Conservation (phyloP, 1,140 invertebrate genomes). For the Neuroterus valhalla region DNA sequence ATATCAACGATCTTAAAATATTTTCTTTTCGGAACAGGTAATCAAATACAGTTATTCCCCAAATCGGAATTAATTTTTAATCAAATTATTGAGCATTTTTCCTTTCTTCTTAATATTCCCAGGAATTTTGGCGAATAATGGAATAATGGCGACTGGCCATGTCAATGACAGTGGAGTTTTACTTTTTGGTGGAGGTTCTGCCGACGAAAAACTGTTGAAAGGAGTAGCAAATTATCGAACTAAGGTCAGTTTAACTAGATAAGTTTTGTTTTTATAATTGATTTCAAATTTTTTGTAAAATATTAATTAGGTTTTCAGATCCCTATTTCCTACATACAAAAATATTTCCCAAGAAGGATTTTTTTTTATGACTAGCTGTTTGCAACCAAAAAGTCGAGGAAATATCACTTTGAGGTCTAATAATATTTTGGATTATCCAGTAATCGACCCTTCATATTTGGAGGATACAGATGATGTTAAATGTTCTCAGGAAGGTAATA, state of each 20-base stretch:
- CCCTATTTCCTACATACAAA: constrained; percentile 79
- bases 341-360: constrained; percentile 81
- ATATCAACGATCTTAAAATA: constrained; percentile 78
- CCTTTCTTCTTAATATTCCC: not conserved
- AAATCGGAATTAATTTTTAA: not conserved
- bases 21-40: constrained; percentile 78
- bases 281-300: constrained; percentile 34
- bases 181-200: constrained; percentile 81
- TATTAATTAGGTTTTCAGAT: constrained; percentile 77
- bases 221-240: constrained; percentile 81
- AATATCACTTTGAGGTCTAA: constrained; percentile 75
- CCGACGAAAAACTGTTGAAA: constrained; percentile 80
- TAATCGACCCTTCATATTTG: constrained; percentile 87
- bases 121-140: constrained; percentile 77
- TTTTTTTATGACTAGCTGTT: constrained; percentile 79
- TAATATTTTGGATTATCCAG: constrained; percentile 79
- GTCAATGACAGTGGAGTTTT: constrained; percentile 76
- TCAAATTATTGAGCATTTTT: not conserved
- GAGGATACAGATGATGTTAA: constrained; percentile 76
- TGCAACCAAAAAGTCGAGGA: constrained; percentile 82
- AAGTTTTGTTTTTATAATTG: constrained; percentile 34
- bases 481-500: constrained; percentile 78
- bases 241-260: constrained; percentile 70
- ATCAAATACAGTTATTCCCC: constrained; percentile 31
- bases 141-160: constrained; percentile 76